These are phyloP conservation scores for Oenanthe melanoleuca DNA, from an alignment of 2,113 vertebrate genomes.

Conservation along the genomic window DNA sequence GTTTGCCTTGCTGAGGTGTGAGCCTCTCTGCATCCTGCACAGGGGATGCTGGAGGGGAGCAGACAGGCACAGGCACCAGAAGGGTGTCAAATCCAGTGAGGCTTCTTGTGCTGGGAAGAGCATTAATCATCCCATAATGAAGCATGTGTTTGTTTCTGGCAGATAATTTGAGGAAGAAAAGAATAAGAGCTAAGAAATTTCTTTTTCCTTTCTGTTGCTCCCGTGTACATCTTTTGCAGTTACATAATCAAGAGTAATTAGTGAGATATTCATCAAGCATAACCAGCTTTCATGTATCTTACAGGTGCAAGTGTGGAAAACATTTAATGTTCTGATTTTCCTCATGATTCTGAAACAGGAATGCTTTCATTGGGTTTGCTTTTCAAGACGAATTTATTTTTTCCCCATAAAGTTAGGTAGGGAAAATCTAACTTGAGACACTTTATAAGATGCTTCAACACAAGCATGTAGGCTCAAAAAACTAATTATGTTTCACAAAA, in stretches of 20 bases:
- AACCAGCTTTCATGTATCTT: not conserved
- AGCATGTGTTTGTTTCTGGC: not conserved
- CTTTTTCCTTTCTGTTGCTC: not conserved
- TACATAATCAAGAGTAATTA: not conserved
- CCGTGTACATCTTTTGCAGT: not conserved
- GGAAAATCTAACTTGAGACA: not conserved
- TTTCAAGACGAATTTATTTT: not conserved
- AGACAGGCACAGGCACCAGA: not conserved
- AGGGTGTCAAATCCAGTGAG: not conserved
- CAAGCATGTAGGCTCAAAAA: not conserved
- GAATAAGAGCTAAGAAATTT: not conserved
- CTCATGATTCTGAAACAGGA: not conserved
- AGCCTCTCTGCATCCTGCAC: not conserved
- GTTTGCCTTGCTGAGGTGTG: not conserved
- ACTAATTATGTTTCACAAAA: not conserved
- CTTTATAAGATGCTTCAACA: not conserved
- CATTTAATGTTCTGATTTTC: not conserved
- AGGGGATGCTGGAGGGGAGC: not conserved
- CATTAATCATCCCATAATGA: conserved; percentile 4
- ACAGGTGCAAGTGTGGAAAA: not conserved
- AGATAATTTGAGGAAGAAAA: not conserved
- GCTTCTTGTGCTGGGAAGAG: not conserved
- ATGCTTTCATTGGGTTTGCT: not conserved
- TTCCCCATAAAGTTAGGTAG: not conserved
- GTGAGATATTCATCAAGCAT: not conserved